Base-by-base conservation (phyloP, 2,888 invertebrate species). In the Xestia sexstrigata region DNA sequence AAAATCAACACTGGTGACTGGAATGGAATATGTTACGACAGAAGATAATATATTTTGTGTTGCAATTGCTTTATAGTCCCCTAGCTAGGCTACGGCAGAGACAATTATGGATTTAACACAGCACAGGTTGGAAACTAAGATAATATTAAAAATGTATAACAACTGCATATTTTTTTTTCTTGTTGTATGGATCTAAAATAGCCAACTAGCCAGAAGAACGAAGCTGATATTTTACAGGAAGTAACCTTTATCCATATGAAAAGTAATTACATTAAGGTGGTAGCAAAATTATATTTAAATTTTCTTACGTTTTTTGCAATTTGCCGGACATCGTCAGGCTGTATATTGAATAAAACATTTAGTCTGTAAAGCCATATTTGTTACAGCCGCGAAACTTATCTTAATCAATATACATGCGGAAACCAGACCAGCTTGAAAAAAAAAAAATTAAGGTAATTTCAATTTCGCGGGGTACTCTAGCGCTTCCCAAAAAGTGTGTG, bases 1-100 rank as follows among this genome's bases (percentile, higher is more conserved):
- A 73, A 86, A 84, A 83, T 73, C 74, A 79, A 73, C 70, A 78
- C 72, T 60, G 30, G 17, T 30, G 58, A 65, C 30, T 15, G 47
- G 62, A 55, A 73, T 76, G 66, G 58, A 76, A 81, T 63, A 66
- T 76, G 30, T 68, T 52, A 47, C 39, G 62, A 60, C 47, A 39
- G 45, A 65, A 58, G 62, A 30, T 69, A 71, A 80, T 71, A 55
- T 78, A 83, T 68, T 52, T 62, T 55, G 23, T 63, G 20, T 39
- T 42, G 63, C 68, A 63, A 42, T 65, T 65, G 55, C 17, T 60
- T 66, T 11, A 58, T 47, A 45, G n/a, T 17, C 4, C 0, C 1
- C 1, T 7, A 42, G 20, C 5, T 15, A 42, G 15, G 26, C 23
- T 35, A 30, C 20, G 20, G 11, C 55, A 6, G 17, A 65, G 23